Evolutionary conservation across 2,797 vertebrate species (phyloP).

Genomic region (Lepilemur septentrionalis): DNA sequence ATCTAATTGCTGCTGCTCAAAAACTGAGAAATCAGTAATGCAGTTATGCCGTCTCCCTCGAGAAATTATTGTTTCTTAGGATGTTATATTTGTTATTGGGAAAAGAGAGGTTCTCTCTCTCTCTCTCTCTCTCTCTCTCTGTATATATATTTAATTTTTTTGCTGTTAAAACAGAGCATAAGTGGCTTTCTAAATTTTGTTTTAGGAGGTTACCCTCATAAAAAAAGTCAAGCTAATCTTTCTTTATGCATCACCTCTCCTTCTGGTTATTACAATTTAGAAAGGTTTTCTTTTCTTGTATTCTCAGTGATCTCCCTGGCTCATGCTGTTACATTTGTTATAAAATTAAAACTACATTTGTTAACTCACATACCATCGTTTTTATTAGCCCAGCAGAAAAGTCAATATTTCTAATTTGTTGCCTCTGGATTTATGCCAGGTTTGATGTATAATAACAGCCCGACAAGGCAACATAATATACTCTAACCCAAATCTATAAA

Average conservation of each 20-base stretch:
- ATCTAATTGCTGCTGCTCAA: conserved; percentile 81
- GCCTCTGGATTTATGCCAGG: conserved; percentile 56
- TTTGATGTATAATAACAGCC: conserved; percentile 28
- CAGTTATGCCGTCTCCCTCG: conserved; percentile 71
- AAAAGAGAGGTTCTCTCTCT: conserved; percentile 1
- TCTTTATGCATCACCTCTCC: background rate
- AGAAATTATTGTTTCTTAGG: conserved; percentile 71
- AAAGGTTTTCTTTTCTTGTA: background rate
- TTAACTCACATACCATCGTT: conserved; percentile 49
- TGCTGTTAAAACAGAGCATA: background rate
- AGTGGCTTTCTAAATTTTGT: conserved; percentile 33
- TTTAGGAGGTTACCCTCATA: background rate
- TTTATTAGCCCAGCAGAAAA: conserved; percentile 65
- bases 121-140: background rate
- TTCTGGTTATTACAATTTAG: conserved; percentile 11
- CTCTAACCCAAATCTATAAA: conserved; percentile 27
- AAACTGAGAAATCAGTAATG: conserved; percentile 76
- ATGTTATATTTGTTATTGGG: conserved; percentile 60
- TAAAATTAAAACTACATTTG: conserved; percentile 72
- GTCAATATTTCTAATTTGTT: conserved; percentile 69
- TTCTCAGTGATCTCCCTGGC: background rate
- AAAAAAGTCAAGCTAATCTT: background rate
- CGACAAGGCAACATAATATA: conserved; percentile 15
- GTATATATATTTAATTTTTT: background rate
- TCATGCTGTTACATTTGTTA: background rate